phyloP scores from a whole-genome alignment of 2,888 invertebrate genomes.

The Drosophila planitibia region DNA sequence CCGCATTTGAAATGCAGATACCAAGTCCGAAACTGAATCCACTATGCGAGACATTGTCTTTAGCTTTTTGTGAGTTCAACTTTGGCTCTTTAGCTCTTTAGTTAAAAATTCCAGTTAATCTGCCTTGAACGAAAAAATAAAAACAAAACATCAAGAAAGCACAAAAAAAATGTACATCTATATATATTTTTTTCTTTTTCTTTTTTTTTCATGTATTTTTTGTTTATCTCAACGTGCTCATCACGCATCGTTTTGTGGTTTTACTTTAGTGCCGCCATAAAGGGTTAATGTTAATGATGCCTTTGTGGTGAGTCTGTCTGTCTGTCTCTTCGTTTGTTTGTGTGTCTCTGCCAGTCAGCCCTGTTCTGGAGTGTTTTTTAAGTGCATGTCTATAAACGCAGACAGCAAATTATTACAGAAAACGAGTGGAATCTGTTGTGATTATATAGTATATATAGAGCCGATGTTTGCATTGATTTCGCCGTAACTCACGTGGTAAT shows the following conservation, averaged over 20 bases:
- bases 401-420: conserved; percentile 69
- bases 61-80: conserved; percentile 22
- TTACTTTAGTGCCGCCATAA: conserved; percentile 76
- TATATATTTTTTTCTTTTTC: not conserved
- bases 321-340: conserved; percentile 4
- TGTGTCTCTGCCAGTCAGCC: conserved; percentile 56
- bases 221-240: conserved; percentile 81
- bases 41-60: conserved; percentile 45
- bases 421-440: conserved; percentile 45
- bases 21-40: conserved; percentile 25
- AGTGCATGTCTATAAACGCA: conserved; percentile 75
- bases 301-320: conserved; percentile 49
- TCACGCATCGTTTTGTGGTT: conserved; percentile 78
- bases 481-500: conserved; percentile 74
- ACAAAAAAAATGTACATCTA: conserved; percentile 23
- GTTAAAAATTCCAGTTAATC: conserved; percentile 76
- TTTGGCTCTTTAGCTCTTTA: conserved; percentile 43
- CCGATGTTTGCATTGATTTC: conserved; percentile 70
- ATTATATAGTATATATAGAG: conserved; percentile 1
- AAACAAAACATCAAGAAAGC: conserved; percentile 18
- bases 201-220: conserved; percentile 31
- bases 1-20: conserved; percentile 57
- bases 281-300: conserved; percentile 79
- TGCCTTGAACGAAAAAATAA: conserved; percentile 27
- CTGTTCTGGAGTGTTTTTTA: conserved; percentile 78